Conservation (phyloP, 92 coral and sea anemone species). For the Isaurus tuberculatus region DNA sequence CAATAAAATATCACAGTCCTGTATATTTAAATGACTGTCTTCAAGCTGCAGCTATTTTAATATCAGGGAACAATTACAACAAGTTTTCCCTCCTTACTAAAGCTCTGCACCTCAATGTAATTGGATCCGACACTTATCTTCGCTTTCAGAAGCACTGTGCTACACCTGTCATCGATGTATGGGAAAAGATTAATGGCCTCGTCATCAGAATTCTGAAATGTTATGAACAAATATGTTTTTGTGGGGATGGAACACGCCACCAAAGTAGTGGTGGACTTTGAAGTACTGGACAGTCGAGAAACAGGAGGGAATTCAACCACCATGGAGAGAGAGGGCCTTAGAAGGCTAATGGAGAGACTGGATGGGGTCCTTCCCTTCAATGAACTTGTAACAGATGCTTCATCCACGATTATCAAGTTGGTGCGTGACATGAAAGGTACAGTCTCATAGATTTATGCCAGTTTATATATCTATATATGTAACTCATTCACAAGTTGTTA, state of each 20-base stretch:
- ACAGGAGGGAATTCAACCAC: conserved; percentile 30
- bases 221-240: not conserved
- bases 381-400: conserved; percentile 39
- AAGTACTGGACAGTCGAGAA: conserved; percentile 16
- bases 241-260: conserved; percentile 23
- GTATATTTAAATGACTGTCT: conserved; percentile 39
- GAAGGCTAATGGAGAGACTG: conserved; percentile 21
- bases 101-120: conserved; percentile 28
- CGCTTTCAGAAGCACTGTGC: conserved; percentile 51
- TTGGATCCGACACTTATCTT: conserved; percentile 40
- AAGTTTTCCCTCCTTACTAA: conserved; percentile 50
- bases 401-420: conserved; percentile 38
- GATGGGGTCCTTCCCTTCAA: not conserved
- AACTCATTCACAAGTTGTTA: not conserved
- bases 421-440: conserved; percentile 33
- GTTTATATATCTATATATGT: no score
- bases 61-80: conserved; percentile 51
- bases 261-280: conserved; percentile 24
- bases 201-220: not conserved
- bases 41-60: conserved; percentile 57
- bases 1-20: not conserved
- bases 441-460: not conserved
- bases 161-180: conserved; percentile 44
- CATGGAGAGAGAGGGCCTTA: conserved; percentile 34
- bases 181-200: conserved; percentile 23